Conservation (phyloP, 2,797 vertebrate genomes). For the Chelidonichthys spinosus region DNA sequence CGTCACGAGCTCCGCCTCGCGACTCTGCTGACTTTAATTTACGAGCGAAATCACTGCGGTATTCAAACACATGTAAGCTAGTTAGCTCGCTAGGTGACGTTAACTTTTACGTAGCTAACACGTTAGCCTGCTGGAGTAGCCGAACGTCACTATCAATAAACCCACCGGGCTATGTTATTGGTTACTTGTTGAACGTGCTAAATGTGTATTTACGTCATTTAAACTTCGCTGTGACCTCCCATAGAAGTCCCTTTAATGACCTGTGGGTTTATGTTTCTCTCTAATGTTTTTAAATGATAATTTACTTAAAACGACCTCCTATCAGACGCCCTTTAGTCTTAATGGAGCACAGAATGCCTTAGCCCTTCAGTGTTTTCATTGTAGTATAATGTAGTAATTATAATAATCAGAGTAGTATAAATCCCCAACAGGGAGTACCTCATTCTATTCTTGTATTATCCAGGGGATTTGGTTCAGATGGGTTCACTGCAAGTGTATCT, state of each 20-base stretch:
- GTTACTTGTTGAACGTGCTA: neutral
- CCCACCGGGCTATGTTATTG: neutral
- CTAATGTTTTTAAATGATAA: neutral
- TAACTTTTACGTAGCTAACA: too few relatives aligned
- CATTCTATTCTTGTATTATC: neutral
- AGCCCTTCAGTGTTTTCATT: constrained; percentile 15
- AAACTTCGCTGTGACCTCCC: neutral
- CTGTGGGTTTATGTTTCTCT: neutral
- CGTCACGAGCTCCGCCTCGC: neutral
- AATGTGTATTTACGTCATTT: too few relatives aligned
- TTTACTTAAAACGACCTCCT: neutral
- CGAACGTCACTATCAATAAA: neutral
- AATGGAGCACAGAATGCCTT: neutral
- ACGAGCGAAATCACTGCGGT: neutral
- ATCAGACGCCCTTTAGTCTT: neutral
- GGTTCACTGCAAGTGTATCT: neutral
- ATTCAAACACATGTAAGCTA: neutral
- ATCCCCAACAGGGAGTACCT: neutral
- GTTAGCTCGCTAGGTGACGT: too few relatives aligned
- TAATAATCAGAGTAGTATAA: neutral
- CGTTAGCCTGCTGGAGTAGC: too few relatives aligned
- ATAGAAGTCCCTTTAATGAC: neutral
- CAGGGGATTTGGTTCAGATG: neutral
- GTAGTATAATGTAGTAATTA: neutral
- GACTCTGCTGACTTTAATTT: constrained; percentile 12